Base-by-base conservation (phyloP, 2,113 vertebrate genomes). In the Elephantulus edwardii region DNA sequence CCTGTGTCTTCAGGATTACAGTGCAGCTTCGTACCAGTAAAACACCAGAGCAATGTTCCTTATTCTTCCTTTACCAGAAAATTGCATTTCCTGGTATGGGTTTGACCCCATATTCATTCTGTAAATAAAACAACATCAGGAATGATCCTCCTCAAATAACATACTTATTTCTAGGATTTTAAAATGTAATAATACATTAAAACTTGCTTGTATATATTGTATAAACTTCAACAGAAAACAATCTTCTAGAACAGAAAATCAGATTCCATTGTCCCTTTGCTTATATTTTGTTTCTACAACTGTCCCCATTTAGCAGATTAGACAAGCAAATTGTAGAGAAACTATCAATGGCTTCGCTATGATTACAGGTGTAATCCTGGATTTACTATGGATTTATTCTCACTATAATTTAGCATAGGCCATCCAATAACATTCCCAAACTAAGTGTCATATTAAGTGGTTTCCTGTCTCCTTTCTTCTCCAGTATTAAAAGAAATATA, bases 11-110 rank as follows among this genome's bases (percentile, higher is more conserved):
- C n/a, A n/a, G n/a, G n/a, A n/a, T n/a, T n/a, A n/a, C n/a, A n/a
- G n/a, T n/a, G n/a, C n/a, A n/a, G n/a, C n/a, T n/a, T n/a, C n/a
- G n/a, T n/a, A n/a, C n/a, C n/a, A n/a, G n/a, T n/a, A n/a, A n/a
- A n/a, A n/a, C n/a, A n/a, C n/a, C n/a, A n/a, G n/a, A n/a, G n/a
- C n/a, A n/a, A n/a, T n/a, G n/a, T n/a, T n/a, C n/a, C n/a, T n/a
- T n/a, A n/a, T n/a, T n/a, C n/a, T 80, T 56, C 28, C 11, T 88
- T 91, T 92, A 81, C 76, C 71, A 85, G 48, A 87, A 83, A 88
- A 89, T 60, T 48, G 75, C 19, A 93, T 89, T 68, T 90, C 72
- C 48, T 62, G 70, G 22, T 85, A 58, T 81, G 50, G 13, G 10
- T 48, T 76, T 72, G n/a, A 83, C 81, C 40, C 13, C 28, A 93